Conservation (phyloP, 2,888 invertebrate species). For the Meghimatium bilineatum region DNA sequence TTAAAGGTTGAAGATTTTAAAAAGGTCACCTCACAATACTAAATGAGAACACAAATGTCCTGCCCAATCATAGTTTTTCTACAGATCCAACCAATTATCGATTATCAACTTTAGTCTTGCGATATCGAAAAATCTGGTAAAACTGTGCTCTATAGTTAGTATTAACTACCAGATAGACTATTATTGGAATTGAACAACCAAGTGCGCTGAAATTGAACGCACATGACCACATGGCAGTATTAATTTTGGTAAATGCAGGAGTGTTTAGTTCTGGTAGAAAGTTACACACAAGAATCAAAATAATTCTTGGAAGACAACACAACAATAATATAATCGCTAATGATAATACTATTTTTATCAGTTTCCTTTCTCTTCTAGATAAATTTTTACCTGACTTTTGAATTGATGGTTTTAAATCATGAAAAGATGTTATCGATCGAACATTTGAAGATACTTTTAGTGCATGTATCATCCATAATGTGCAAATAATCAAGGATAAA, state of each 20-base stretch:
- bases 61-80: no score
- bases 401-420: no score
- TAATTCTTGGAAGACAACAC: not conserved
- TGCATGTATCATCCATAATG: not conserved
- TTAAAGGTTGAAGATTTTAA: no score
- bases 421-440: not conserved
- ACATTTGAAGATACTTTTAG: slow-evolving; percentile 8
- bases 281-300: not conserved
- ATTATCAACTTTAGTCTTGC: not conserved
- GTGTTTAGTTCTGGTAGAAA: not conserved
- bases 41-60: no score
- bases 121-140: not conserved
- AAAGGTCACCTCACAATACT: no score
- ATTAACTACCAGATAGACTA: not conserved
- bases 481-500: slow-evolving; percentile 18
- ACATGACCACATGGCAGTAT: not conserved
- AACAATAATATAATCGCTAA: not conserved
- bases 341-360: not conserved
- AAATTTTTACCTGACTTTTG: not conserved
- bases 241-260: not conserved
- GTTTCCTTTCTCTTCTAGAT: not conserved
- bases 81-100: not conserved
- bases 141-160: not conserved
- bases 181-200: not conserved
- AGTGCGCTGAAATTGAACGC: not conserved